Conservation (phyloP, 2,888 invertebrate species). For the Drosophila mayaguana region DNA sequence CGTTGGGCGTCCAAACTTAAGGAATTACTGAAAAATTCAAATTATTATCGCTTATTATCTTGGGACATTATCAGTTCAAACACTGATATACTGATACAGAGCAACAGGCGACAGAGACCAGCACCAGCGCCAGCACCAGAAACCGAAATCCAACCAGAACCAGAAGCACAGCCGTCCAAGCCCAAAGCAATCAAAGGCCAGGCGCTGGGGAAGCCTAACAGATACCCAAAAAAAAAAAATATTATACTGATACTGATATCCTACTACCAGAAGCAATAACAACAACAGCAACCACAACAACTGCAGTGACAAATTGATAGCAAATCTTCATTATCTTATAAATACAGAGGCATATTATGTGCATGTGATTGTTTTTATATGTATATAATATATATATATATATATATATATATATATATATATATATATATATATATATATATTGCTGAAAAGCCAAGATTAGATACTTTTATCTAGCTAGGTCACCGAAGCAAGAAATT, state of each 20-base stretch:
- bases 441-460: slow-evolving; percentile 82
- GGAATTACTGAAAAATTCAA: slow-evolving; percentile 84
- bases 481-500: slow-evolving; percentile 74
- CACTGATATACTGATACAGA: slow-evolving; percentile 84
- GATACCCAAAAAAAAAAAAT: slow-evolving; percentile 69
- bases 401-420: slow-evolving; percentile 36
- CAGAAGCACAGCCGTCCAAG: slow-evolving; percentile 38
- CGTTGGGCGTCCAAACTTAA: slow-evolving; percentile 81
- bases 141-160: slow-evolving; percentile 27
- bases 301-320: slow-evolving; percentile 77
- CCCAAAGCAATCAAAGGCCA: slow-evolving; percentile 25
- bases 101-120: slow-evolving; percentile 34
- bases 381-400: slow-evolving; percentile 11
- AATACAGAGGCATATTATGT: slow-evolving; percentile 62
- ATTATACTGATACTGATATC: slow-evolving; percentile 76
- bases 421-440: slow-evolving; percentile 7
- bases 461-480: slow-evolving; percentile 84
- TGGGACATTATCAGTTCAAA: slow-evolving; percentile 85
- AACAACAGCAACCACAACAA: slow-evolving; percentile 34
- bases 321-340: slow-evolving; percentile 84
- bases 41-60: slow-evolving; percentile 85
- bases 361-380: slow-evolving; percentile 49
- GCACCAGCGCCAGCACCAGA: slow-evolving; percentile 28
- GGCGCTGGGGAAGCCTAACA: slow-evolving; percentile 47
- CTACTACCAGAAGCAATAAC: slow-evolving; percentile 52